Base-by-base conservation (phyloP, 2,888 invertebrate genomes). In the Hydroisotoma schaefferi region DNA sequence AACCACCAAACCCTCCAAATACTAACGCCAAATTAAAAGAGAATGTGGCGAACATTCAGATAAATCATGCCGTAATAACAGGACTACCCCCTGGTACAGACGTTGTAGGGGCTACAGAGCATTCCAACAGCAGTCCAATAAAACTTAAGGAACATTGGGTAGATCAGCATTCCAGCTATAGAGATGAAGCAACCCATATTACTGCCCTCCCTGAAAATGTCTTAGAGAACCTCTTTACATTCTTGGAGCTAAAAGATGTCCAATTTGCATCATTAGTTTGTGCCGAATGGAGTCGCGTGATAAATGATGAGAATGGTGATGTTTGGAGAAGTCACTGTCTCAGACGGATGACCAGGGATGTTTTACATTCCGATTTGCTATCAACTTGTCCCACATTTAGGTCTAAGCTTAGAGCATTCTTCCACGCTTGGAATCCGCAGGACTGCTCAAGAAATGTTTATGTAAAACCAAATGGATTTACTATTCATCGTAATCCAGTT, bases 401-500 rank as follows among this genome's bases (percentile, higher is more conserved):
- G 81, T 87, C 92, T 25, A 97, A 97, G 81, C 81, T 98, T 68
- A 83, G 92, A 74, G 95, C 98, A 15, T 94, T 87, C 78, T 87
- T 87, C 76, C 91, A 94, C 79, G 90, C 97, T 0, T 99, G 98
- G 98, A 98, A 94, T 78, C 91, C 94, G 10, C 87, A 89, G 76
- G 98, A 99, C 78, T 94, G 95, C 77, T 98, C 97, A 52, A 85
- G 93, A 76, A 95, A 99, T 80, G 90, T 97, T 76, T 97, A 91
- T 77, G 88, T 98, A 56, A 95, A 94, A 80, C 87, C 91, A 26
- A 95, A 94, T 80, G 95, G 94, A 68, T 98, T 98, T 77, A 98
- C 98, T 22, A 81, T 98, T 74, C 98, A 98, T 81, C 85, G 98
- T 76, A 95, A 97, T 79, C 98, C 98, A 48, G 93, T 99, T 52